Evolutionary conservation across 2,113 vertebrate genomes (phyloP).

Genomic region (Pterocles orientalis): DNA sequence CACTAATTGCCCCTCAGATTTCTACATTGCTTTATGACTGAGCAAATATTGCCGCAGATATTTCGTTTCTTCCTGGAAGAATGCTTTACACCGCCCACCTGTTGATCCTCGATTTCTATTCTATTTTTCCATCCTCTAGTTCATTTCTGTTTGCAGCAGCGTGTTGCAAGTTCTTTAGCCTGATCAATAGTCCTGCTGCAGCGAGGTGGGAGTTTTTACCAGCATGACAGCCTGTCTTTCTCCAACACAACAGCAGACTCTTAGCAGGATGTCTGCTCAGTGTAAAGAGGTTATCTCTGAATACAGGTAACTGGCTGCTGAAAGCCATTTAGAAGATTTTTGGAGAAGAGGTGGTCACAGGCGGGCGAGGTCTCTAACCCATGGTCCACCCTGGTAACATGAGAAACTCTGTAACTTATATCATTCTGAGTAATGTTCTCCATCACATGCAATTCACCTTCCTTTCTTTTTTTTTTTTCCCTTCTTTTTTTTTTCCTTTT

Average conservation of each 20-base stretch:
- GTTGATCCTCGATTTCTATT: not conserved
- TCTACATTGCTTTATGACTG: not conserved
- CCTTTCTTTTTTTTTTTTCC: not conserved
- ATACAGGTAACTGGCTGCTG: constrained; percentile 18
- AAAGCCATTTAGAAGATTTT: constrained; percentile 28
- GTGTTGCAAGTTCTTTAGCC: not conserved
- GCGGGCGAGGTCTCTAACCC: constrained; percentile 8
- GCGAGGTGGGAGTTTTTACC: not conserved
- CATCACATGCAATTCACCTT: constrained; percentile 52
- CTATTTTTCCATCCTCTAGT: not conserved
- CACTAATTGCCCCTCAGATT: not conserved
- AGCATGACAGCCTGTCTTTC: not conserved
- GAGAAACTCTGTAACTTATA: constrained; percentile 38
- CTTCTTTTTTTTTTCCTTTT: not conserved
- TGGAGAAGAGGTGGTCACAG: constrained; percentile 15
- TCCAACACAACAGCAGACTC: not conserved
- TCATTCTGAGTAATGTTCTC: constrained; percentile 62
- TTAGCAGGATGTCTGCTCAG: constrained; percentile 15
- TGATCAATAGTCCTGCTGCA: not conserved
- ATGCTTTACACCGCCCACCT: not conserved
- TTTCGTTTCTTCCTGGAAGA: constrained; percentile 37
- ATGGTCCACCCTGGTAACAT: constrained; percentile 9
- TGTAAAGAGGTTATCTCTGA: constrained; percentile 41
- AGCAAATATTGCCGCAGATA: constrained; percentile 22
- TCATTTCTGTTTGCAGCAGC: not conserved